Base-by-base conservation (phyloP, 2,888 invertebrate species). In the Scaptomyza polygonia region DNA sequence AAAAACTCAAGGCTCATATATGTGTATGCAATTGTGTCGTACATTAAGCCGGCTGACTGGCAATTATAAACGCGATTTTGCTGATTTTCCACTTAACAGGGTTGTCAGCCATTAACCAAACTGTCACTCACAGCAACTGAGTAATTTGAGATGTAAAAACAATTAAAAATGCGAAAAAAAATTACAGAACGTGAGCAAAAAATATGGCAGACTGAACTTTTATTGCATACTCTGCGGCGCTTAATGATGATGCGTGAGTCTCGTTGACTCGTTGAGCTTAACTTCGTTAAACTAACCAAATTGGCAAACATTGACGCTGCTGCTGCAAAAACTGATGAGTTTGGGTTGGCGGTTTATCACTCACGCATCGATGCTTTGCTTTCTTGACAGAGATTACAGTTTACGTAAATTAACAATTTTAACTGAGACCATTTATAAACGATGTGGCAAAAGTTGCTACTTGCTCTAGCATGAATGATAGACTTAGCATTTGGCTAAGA, bases 61-160 rank as follows among this genome's bases (percentile, higher is more conserved):
- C 65, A 74, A 61, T 77, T 69, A 78, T 77, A 54, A 78, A 64
- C 69, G 74, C 69, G 58, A 63, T 78, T 68, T 56, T 34, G 36
- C 61, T 63, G 74, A 77, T 73, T 73, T 77, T 67, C 58, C 68
- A 74, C 78, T 75, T 65, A 47, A 59, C 70, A 53, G 67, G 40
- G 40, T 30, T 78, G 76, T 70, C 80, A 70, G 77, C 78, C 62
- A 80, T 80, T 78, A 80, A 77, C 55, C 78, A 45, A 74, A 74
- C 48, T 69, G 77, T 58, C 73, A 72, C 61, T 64, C 75, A 63
- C 43, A 62, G 61, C 45, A 39, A 57, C 52, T 57, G 52, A 59
- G 68, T 79, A 53, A 77, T 77, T 61, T 56, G 72, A 68, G 77
- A 58, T 44, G 55, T 64, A 58, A 18, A 59, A 58, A 63, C 77